Conservation (phyloP, 2,797 vertebrate species). For the Crenichthys baileyi region DNA sequence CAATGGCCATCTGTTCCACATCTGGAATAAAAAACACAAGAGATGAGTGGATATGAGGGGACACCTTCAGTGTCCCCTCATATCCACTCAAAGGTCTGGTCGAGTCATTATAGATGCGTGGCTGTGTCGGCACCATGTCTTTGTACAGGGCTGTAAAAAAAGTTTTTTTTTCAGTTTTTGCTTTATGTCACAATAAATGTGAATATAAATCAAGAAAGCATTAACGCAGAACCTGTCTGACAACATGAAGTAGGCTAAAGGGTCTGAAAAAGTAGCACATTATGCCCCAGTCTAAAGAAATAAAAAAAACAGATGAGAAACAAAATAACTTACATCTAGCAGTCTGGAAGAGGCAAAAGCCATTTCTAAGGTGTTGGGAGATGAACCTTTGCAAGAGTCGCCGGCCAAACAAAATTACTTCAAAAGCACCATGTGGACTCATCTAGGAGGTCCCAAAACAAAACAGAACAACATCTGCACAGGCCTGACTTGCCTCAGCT, state of each 20-base stretch:
- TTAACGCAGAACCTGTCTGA: no score
- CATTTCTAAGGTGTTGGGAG: not conserved
- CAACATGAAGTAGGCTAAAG: no score
- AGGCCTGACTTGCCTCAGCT: no score
- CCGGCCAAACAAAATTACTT: not conserved
- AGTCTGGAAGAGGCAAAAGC: not conserved
- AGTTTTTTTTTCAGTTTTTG: no score
- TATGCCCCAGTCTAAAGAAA: not conserved
- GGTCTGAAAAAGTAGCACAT: no score
- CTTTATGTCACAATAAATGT: no score
- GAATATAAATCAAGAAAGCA: not conserved
- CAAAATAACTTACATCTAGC: not conserved
- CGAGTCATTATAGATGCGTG: conserved; percentile 6
- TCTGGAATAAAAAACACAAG: conserved; percentile 75
- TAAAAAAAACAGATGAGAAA: not conserved
- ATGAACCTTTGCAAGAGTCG: not conserved
- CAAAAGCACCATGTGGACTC: not conserved
- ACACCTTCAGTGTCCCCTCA: no score
- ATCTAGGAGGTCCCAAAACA: not conserved
- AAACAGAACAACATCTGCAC: not conserved
- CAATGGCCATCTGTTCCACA: conserved; percentile 98
- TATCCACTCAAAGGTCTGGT: no score
- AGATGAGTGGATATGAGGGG: conserved; percentile 2
- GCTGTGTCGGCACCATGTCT: not conserved
- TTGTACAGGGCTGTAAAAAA: no score